These are phyloP conservation scores for Protomyctophum bolini DNA, from an alignment of 2,113 vertebrate species.

Conservation along the genomic window DNA sequence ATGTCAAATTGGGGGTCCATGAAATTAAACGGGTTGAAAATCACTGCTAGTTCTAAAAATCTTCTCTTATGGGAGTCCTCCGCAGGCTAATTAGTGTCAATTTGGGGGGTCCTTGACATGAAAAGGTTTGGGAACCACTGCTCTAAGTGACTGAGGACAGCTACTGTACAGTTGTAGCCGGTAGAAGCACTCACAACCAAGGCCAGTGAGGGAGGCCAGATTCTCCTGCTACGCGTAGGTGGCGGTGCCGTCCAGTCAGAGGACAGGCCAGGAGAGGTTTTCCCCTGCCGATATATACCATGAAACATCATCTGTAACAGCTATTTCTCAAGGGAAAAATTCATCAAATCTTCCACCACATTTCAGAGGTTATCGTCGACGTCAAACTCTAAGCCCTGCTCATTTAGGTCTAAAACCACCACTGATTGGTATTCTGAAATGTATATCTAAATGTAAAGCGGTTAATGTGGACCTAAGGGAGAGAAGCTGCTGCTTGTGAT, in stretches of 20 bases:
- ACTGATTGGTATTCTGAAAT: too few species aligned
- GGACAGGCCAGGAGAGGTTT: slow-evolving; percentile 24
- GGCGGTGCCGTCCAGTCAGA: slow-evolving; percentile 28
- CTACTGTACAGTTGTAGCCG: background rate
- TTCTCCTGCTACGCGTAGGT: slow-evolving; percentile 33
- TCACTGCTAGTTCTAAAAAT: background rate
- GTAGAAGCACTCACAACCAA: slow-evolving; percentile 67
- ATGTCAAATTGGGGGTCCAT: background rate
- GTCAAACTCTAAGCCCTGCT: background rate
- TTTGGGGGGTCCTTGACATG: too few species aligned
- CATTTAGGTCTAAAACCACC: too few species aligned
- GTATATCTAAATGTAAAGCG: too few species aligned
- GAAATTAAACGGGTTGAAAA: background rate
- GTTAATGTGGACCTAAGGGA: too few species aligned
- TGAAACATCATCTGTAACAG: background rate
- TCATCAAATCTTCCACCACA: background rate
- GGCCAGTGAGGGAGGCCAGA: slow-evolving; percentile 64
- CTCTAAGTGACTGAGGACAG: too few species aligned
- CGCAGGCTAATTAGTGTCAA: background rate
- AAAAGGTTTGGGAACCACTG: too few species aligned
- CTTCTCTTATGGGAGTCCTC: background rate
- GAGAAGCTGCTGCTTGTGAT: too few species aligned
- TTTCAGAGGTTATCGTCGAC: background rate
- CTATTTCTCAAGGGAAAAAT: background rate
- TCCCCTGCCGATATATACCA: slow-evolving; percentile 53